Base-by-base conservation (phyloP, 2,113 vertebrate species). In the Halichoerus grypus region DNA sequence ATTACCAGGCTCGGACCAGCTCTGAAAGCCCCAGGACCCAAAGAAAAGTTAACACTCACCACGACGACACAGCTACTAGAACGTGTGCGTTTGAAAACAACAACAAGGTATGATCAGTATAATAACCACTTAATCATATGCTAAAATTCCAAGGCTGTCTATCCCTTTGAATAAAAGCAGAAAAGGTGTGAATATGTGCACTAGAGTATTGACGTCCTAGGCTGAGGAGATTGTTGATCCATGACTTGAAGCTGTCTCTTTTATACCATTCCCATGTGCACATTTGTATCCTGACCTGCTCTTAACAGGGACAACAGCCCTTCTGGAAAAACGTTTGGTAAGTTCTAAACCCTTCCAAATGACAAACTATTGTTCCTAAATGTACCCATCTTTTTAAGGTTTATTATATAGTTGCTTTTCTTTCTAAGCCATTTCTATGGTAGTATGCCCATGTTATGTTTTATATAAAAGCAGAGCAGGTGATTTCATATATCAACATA, bases 341-440 rank as follows among this genome's bases (percentile, higher is more conserved):
- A 10, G 55, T 79, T 36, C 33, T 51, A 91, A 96, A 76, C 31
- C 59, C 26, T 59, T 97, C 55, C 28, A 19, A 22, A 22, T 76
- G 69, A 57, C 36, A 71, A 33, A 80, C n/a, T 91, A 95, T 80
- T 80, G 65, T 92, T 10, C 28, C 57, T 88, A 84, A 89, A 42
- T 49, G 46, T 42, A 77, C n/a, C 83, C 42, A 51, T 88, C n/a
- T 76, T 91, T 84, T 72, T 28, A 97, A 79, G 19, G 18, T 81
- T 63, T 18, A 21, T 63, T 88, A 49, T 67, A 9, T 39, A 71
- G 63, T 80, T 88, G 9, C 49, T 26, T 88, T 88, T 93, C 31
- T 57, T 95, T 93, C 71, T 24, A 88, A 89, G 28, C 33, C 11
- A 57, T 83, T 96, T 89, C 46, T 67, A 39, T 67, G 22, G 61